phyloP scores from a whole-genome alignment of 2,888 invertebrate species.

The Catocala fraxini region DNA sequence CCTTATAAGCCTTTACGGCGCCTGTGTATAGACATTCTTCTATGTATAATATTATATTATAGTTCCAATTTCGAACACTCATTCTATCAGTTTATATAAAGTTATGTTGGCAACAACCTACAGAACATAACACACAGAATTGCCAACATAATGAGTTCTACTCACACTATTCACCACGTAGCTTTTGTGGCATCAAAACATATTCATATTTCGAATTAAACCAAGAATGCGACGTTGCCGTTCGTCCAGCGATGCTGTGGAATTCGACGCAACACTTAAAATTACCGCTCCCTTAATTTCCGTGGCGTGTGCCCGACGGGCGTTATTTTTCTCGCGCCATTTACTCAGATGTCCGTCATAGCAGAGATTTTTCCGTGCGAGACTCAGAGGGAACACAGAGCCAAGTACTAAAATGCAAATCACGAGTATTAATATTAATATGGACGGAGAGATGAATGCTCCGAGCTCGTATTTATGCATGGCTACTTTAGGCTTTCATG shows the following conservation, averaged over 20 bases:
- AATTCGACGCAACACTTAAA: constrained; percentile 51
- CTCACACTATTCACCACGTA: too few species aligned
- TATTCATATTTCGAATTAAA: constrained; percentile 40
- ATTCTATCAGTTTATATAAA: too few species aligned
- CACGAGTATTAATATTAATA: constrained; percentile 79
- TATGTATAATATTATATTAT: too few species aligned
- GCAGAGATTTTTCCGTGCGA: constrained; percentile 73
- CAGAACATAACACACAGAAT: too few species aligned
- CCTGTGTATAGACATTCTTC: too few species aligned
- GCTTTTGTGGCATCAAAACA: background rate
- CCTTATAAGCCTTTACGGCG: too few species aligned
- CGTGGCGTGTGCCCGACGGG: constrained; percentile 63
- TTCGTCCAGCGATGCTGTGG: constrained; percentile 22
- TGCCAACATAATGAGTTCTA: too few species aligned
- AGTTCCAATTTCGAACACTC: too few species aligned
- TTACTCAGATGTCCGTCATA: constrained; percentile 81
- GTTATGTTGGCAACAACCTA: too few species aligned
- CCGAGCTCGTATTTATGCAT: constrained; percentile 58
- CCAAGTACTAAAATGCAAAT: constrained; percentile 79
- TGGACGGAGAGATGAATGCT: constrained; percentile 58
- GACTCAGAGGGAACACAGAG: constrained; percentile 51
- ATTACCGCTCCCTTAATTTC: constrained; percentile 64
- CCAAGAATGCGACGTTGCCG: constrained; percentile 48
- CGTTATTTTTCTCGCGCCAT: constrained; percentile 82
- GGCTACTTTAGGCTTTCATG: constrained; percentile 55